Base-by-base conservation (phyloP, 2,888 invertebrate genomes). In the Eurois occulta region DNA sequence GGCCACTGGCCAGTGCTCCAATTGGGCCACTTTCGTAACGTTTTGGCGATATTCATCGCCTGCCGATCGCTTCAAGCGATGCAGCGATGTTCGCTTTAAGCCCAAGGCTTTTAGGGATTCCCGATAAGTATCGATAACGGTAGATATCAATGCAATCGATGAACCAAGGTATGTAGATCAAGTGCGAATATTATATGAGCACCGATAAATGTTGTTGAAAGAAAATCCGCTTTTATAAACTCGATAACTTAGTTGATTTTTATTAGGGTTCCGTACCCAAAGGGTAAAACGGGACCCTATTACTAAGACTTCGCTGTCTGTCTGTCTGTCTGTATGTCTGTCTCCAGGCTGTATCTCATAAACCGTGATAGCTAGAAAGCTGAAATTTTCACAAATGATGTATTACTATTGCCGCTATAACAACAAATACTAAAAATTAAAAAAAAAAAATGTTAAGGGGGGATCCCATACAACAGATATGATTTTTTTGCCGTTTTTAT, bases 1-100 rank as follows among this genome's bases (percentile, higher is more conserved):
- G 88, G 88, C 88, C 89, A 87, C 35, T 86, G 87, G 88, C 86
- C 89, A 87, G 83, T 89, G 90, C 83, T 89, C 88, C 89, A 91
- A 81, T 91, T 73, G 67, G 65, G n/a, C 68, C 60, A 82, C 86
- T 92, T 92, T 90, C 88, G 87, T 90, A 91, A 90, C 85, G 75
- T 89, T 90, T 90, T 87, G 86, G 86, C 87, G 88, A 89, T 90
- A 87, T 80, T 41, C 78, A 89, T 88, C 86, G 72, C 73, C 73
- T 71, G 78, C 68, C 85, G 84, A 88, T 38, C 82, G 87, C 80
- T 84, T 35, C 65, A 48, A 79, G 84, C 78, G 28, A 85, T 80
- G 75, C 72, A 83, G 82, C 74, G 65, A 84, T 81, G 79, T 80
- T 85, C 52, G 65, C 62, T 73, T 76, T 74, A 72, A 82, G 77